Conservation (phyloP, 2,113 vertebrate species). For the Chrysochloris asiatica region DNA sequence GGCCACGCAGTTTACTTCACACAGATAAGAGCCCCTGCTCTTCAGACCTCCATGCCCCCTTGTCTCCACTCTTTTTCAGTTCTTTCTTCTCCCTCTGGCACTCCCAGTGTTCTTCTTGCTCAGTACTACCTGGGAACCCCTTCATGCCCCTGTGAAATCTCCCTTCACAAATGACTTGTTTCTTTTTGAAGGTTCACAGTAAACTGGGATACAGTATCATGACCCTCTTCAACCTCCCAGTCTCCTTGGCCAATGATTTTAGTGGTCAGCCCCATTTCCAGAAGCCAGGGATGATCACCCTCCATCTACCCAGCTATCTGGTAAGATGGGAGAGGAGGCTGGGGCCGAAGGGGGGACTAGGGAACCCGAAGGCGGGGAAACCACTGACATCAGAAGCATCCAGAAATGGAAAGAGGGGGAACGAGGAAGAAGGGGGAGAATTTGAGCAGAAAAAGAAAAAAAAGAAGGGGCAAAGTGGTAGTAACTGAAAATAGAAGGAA, state of each 20-base stretch:
- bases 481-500: conserved; percentile 72
- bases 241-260: conserved; percentile 41
- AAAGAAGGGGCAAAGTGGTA: conserved; percentile 68
- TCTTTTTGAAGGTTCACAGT: neutral
- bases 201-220: neutral
- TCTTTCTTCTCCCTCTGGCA: neutral
- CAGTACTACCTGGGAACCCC: conserved; percentile 58
- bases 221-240: neutral
- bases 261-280: conserved; percentile 45
- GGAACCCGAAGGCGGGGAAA: conserved; percentile 52
- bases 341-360: conserved; percentile 48
- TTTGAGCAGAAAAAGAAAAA: conserved; percentile 59
- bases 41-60: neutral
- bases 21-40: neutral
- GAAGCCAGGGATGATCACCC: conserved; percentile 37
- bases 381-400: conserved; percentile 72
- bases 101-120: conserved; percentile 53
- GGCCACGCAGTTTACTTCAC: neutral
- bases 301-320: conserved; percentile 1
- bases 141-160: conserved; percentile 9
- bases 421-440: conserved; percentile 62
- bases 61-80: neutral
- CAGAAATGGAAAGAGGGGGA: conserved; percentile 68
- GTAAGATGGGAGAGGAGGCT: conserved; percentile 60
- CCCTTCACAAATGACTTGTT: neutral